A percentile compares a stretch with the other conserved stretches of the same genome.
These are phyloP conservation scores for Apodemus sylvaticus DNA, from an alignment of 2,113 vertebrate genomes.

Conservation along the genomic window DNA sequence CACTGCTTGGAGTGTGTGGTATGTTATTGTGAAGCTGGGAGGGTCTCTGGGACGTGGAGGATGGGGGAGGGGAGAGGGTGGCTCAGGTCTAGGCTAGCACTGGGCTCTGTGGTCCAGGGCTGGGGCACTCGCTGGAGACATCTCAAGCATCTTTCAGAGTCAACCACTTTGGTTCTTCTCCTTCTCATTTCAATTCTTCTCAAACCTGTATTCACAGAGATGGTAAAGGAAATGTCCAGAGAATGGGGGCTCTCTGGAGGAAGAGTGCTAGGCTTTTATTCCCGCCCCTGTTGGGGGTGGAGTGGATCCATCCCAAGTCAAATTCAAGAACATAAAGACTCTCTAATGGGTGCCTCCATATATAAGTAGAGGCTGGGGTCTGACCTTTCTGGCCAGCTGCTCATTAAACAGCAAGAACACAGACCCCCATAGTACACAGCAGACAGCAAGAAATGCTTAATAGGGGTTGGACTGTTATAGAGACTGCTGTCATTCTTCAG, in stretches of 20 bases:
- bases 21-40: neutral
- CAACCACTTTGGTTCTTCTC: neutral
- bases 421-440: fast-evolving
- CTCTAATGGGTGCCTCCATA: neutral
- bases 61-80: too few species aligned
- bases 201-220: neutral
- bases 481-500: neutral
- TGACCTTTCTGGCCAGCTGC: neutral
- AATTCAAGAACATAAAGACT: neutral
- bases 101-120: neutral
- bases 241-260: neutral
- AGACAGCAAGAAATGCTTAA: fast-evolving
- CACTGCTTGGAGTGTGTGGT: neutral
- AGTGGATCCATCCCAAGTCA: neutral
- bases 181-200: neutral
- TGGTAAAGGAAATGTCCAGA: neutral
- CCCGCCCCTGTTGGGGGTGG: too few species aligned
- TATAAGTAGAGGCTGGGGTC: neutral
- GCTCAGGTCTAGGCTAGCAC: too few species aligned
- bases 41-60: neutral
- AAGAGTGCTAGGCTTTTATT: neutral
- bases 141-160: neutral
- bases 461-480: neutral
- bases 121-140: too few species aligned
- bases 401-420: neutral